Conservation (phyloP, 2,888 invertebrate species). For the Tanypteryx hageni region DNA sequence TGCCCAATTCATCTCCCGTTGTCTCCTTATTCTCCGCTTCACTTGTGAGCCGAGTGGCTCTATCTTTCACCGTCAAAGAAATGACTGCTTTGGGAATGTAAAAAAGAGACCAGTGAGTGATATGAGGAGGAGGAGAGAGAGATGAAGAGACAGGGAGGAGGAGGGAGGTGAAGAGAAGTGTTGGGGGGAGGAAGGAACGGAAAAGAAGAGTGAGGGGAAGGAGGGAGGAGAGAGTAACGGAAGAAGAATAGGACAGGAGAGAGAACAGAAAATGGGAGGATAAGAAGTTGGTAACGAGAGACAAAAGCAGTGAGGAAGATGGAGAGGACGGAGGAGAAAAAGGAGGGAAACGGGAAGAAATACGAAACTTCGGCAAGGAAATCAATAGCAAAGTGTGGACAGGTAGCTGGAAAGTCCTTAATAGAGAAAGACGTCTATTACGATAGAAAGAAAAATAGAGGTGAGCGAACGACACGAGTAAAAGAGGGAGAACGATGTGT, state of each 20-base stretch:
- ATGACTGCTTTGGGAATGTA: slow-evolving; percentile 57
- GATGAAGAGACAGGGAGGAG: not conserved
- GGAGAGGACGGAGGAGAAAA: not conserved
- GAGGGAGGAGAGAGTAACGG: not conserved
- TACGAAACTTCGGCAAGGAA: too few relatives aligned
- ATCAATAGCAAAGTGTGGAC: too few relatives aligned
- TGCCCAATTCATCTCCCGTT: slow-evolving; percentile 45
- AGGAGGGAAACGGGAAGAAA: not conserved
- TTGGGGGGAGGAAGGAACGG: not conserved
- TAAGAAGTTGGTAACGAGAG: not conserved
- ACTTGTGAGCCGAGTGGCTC: slow-evolving; percentile 38
- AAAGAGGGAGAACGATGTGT: not conserved
- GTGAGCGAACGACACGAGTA: slow-evolving; percentile 7
- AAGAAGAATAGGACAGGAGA: too few relatives aligned
- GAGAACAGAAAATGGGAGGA: not conserved
- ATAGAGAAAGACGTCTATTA: not conserved
- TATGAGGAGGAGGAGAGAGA: not conserved
- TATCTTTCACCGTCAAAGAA: slow-evolving; percentile 57
- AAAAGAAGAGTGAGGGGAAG: not conserved
- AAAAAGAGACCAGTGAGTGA: not conserved
- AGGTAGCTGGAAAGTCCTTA: too few relatives aligned
- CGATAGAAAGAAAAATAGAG: not conserved
- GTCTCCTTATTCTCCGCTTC: slow-evolving; percentile 30
- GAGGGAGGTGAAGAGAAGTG: not conserved
- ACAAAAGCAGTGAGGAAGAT: not conserved